A percentile compares a stretch with the other conserved stretches of the same genome.
Evolutionary conservation across 2,797 vertebrate genomes (phyloP).

Genomic region (Siniperca scherzeri): DNA sequence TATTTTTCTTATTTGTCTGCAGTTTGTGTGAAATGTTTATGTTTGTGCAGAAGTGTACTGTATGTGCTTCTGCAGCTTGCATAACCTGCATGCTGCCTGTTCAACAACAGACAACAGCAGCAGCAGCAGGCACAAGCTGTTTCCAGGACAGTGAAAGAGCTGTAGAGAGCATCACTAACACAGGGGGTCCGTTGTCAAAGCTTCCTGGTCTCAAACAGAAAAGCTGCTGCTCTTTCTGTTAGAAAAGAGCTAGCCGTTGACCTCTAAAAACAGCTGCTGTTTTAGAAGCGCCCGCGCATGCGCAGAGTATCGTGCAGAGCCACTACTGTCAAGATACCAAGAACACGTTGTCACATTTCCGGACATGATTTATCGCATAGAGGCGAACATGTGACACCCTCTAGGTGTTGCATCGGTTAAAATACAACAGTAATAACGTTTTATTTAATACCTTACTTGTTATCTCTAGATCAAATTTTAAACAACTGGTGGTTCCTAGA

Average conservation of each 20-base stretch:
- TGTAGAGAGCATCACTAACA: neutral
- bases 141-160: neutral
- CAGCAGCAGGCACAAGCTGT: neutral
- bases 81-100: slow-evolving; percentile 13
- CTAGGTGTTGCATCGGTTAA: neutral
- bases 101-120: neutral
- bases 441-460: neutral
- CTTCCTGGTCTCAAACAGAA: neutral
- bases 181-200: neutral
- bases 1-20: neutral
- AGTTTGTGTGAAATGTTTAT: neutral
- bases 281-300: slow-evolving; percentile 61
- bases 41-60: neutral
- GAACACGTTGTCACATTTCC: neutral
- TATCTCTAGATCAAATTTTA: fast-evolving
- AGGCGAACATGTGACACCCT: neutral
- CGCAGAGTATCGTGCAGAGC: slow-evolving; percentile 22
- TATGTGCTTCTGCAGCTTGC: slow-evolving; percentile 14
- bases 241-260: slow-evolving; percentile 51
- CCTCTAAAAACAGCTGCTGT: slow-evolving; percentile 75
- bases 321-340: fast-evolving
- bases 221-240: slow-evolving; percentile 6
- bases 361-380: slow-evolving; percentile 19
- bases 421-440: fast-evolving
- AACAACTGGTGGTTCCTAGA: neutral